Base-by-base conservation (phyloP, 2,888 invertebrate genomes). In the Chirona hameri region DNA sequence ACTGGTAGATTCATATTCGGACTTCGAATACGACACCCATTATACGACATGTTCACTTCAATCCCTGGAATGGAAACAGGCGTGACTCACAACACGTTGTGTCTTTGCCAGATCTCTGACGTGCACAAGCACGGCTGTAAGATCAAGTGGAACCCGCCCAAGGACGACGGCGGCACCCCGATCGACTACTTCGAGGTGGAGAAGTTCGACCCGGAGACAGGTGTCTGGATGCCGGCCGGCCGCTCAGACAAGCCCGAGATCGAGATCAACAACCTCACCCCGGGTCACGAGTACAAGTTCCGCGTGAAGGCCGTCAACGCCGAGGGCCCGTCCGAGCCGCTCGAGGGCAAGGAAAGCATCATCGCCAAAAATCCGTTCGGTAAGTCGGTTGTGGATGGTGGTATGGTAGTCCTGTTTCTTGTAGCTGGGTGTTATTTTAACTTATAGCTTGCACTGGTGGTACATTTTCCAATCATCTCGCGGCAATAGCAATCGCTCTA, bases 341-440 rank as follows among this genome's bases (percentile, higher is more conserved):
- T 99, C 76, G 93, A 93, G 83, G 93, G 95, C 0, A 94, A 94
- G 83, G 91, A 94, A 86, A 91, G 94, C 81, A 95, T 97, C 85
- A 89, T 97, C 86, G 98, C 98, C 83, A 98, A 98, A 90, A 98
- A 99, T 94, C 98, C 98, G 84, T 99, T 94, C 89, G 97, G 92
- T 92, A 88, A 88, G 88, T 10, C 14, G n/a, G 24, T n/a, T 7
- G 2, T 7, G 39, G 4, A 5, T 39, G 39, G 39, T 39, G 39
- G 39, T 39, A 2, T 39, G 39, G 7, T 39, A 7, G 39, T 39
- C 39, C 2, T 39, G 7, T 39, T 39, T 2, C 4, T 39, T 5
- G 39, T n/a, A 39, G 7, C 39, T 39, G 39, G 39, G 7, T 7
- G 39, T 39, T n/a, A n/a, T n/a, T n/a, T n/a, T n/a, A n/a, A n/a